Evolutionary conservation across 2,113 vertebrate genomes (phyloP).

Genomic region (Callopanchax toddi): DNA sequence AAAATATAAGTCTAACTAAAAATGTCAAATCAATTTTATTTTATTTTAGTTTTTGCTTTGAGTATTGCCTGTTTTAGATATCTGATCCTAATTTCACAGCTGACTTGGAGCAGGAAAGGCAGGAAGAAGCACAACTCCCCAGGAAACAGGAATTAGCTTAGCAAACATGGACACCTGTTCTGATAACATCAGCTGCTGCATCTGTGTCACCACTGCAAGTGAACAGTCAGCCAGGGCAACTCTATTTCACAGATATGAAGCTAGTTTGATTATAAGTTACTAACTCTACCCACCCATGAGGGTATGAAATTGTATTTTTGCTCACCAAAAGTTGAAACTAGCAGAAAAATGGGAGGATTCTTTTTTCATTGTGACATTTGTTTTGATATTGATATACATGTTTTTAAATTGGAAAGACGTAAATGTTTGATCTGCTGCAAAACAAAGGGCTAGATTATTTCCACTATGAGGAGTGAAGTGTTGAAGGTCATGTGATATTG

Average conservation of each 20-base stretch:
- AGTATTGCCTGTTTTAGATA: constrained; percentile 58
- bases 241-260: constrained; percentile 52
- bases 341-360: constrained; percentile 13
- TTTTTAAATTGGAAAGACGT: constrained; percentile 13
- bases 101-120: constrained; percentile 64
- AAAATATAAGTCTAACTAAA: constrained; percentile 64
- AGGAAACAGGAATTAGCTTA: constrained; percentile 56
- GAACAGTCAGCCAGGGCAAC: constrained; percentile 33
- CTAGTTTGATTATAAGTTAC: constrained; percentile 30
- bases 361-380: background rate
- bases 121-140: constrained; percentile 56
- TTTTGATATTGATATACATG: constrained; percentile 7
- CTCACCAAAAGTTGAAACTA: constrained; percentile 10
- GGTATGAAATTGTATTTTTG: constrained; percentile 16
- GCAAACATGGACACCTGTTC: constrained; percentile 72
- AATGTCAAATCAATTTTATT: constrained; percentile 8
- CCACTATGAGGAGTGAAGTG: constrained; percentile 37
- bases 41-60: constrained; percentile 42
- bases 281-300: constrained; percentile 3
- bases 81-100: constrained; percentile 78
- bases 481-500: constrained; percentile 78
- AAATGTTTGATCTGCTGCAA: constrained; percentile 30
- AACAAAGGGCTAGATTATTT: constrained; percentile 10
- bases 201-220: constrained; percentile 49
- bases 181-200: constrained; percentile 70